Evolutionary conservation across 2,888 invertebrate genomes (phyloP).

Genomic region (Oligia fasciuncula): DNA sequence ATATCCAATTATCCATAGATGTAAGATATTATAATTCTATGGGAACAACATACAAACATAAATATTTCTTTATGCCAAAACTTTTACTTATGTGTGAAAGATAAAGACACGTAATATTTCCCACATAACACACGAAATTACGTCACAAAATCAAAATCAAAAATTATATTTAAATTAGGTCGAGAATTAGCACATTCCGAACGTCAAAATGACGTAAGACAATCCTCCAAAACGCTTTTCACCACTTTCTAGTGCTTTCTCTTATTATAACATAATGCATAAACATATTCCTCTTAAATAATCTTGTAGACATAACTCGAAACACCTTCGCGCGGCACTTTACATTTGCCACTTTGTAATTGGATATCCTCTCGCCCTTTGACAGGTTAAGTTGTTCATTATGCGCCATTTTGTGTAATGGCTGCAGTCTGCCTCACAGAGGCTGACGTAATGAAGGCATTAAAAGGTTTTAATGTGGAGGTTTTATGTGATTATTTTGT

Average conservation of each 20-base stretch:
- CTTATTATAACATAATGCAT: background rate
- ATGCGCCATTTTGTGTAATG: constrained; percentile 77
- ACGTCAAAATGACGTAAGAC: background rate
- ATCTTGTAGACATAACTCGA: constrained; percentile 44
- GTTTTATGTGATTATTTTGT: constrained; percentile 28
- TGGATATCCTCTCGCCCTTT: constrained; percentile 81
- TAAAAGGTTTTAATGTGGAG: constrained; percentile 47
- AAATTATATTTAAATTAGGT: background rate
- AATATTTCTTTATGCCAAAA: background rate
- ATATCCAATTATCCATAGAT: too few species aligned
- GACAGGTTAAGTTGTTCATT: constrained; percentile 82
- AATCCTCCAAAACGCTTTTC: background rate
- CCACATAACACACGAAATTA: background rate
- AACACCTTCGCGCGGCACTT: constrained; percentile 70
- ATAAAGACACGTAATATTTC: background rate
- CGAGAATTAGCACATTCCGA: background rate
- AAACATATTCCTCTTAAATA: constrained; percentile 27
- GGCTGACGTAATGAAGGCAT: constrained; percentile 61
- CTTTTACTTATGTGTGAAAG: background rate
- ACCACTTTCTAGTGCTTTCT: background rate
- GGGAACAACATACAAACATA: background rate
- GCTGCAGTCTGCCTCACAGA: constrained; percentile 67
- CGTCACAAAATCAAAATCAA: background rate
- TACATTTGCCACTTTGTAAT: constrained; percentile 77
- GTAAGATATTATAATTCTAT: background rate